Percentiles rank a stretch among this genome's conserved stretches.
These are phyloP conservation scores for Ormia ochracea DNA, from an alignment of 2,888 invertebrate genomes.

Conservation along the genomic window DNA sequence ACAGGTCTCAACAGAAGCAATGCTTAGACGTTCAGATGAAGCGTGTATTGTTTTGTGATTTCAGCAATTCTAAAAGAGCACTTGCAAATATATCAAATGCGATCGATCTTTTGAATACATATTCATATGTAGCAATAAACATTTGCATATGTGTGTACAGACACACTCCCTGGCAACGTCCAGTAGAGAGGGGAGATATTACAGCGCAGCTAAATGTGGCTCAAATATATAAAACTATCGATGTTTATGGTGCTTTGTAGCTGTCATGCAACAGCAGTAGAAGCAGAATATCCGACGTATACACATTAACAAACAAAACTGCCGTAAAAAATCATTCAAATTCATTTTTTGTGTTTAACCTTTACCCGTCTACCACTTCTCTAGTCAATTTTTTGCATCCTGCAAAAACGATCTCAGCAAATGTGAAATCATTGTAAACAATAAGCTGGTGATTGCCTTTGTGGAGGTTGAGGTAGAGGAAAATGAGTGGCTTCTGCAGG, in stretches of 20 bases:
- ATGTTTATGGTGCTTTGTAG: slow-evolving; percentile 55
- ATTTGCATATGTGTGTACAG: not conserved
- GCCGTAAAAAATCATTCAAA: slow-evolving; percentile 8
- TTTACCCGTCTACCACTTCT: slow-evolving; percentile 27
- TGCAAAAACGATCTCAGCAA: slow-evolving; percentile 20
- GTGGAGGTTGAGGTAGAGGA: slow-evolving; percentile 4
- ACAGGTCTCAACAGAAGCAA: slow-evolving; percentile 41
- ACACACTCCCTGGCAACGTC: not conserved
- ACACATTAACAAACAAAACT: slow-evolving; percentile 10
- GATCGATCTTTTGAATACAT: slow-evolving; percentile 68
- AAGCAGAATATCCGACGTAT: not conserved
- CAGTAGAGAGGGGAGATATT: slow-evolving; percentile 53
- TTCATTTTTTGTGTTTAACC: slow-evolving; percentile 30
- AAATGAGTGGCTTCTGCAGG: slow-evolving; percentile 40
- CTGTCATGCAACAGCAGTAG: slow-evolving; percentile 43
- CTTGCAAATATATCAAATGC: slow-evolving; percentile 74
- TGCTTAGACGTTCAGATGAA: slow-evolving; percentile 19
- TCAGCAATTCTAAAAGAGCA: slow-evolving; percentile 55
- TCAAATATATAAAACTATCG: slow-evolving; percentile 36
- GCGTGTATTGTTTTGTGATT: slow-evolving; percentile 30
- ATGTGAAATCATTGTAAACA: slow-evolving; percentile 47
- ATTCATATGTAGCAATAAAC: slow-evolving; percentile 5
- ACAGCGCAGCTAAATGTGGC: slow-evolving; percentile 43
- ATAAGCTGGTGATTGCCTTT: not conserved
- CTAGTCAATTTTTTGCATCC: not conserved